These are phyloP conservation scores for Picus viridis DNA, from an alignment of 2,797 vertebrate genomes.

Conservation along the genomic window DNA sequence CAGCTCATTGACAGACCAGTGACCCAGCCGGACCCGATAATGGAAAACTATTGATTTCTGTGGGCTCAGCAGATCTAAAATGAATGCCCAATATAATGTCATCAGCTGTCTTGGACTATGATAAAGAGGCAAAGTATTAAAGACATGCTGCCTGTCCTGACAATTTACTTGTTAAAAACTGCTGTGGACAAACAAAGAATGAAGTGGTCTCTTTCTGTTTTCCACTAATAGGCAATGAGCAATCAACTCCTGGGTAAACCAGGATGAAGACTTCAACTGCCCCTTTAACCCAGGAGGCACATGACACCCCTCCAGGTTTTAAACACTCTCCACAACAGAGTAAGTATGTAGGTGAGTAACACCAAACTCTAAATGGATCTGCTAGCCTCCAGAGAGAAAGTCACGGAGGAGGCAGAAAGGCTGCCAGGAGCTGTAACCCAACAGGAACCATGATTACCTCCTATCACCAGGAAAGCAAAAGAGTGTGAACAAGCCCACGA, in stretches of 20 bases:
- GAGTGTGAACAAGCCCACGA: not conserved
- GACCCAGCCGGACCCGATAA: slow-evolving; percentile 97
- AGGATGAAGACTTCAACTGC: not conserved
- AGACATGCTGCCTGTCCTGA: slow-evolving; percentile 46
- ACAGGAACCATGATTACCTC: not conserved
- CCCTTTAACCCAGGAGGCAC: not conserved
- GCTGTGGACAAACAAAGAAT: not conserved
- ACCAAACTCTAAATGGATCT: not conserved
- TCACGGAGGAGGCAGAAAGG: not conserved
- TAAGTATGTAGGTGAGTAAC: fast-evolving
- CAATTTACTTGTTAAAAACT: slow-evolving; percentile 10
- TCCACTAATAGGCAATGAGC: not conserved
- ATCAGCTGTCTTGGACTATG: slow-evolving; percentile 79
- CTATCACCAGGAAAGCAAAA: not conserved
- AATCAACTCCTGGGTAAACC: not conserved
- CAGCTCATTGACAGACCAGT: slow-evolving; percentile 98
- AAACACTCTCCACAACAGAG: not conserved
- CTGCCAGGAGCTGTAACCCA: not conserved
- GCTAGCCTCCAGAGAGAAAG: not conserved
- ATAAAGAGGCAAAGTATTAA: slow-evolving; percentile 71
- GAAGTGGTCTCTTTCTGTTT: slow-evolving; percentile 16
- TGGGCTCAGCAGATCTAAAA: slow-evolving; percentile 84
- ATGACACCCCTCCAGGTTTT: not conserved
- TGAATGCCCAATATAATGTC: slow-evolving; percentile 83
- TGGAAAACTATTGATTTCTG: slow-evolving; percentile 99